These are phyloP conservation scores for Muscicapa adusta DNA, from an alignment of 2,113 vertebrate species.

Conservation along the genomic window DNA sequence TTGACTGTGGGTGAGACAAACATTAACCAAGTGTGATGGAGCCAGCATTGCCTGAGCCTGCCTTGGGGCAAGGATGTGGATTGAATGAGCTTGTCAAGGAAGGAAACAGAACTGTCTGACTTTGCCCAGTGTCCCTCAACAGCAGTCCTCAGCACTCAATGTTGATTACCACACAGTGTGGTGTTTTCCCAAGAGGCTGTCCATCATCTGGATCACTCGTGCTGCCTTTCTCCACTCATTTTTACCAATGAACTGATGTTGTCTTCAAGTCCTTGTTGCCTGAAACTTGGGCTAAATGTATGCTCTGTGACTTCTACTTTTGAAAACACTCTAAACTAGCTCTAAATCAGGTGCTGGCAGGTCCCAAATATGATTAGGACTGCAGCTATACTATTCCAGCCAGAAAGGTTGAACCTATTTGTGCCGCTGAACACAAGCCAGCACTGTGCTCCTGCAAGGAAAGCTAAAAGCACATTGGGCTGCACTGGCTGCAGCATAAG, in stretches of 20 bases:
- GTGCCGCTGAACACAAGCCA: background rate
- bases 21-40: background rate
- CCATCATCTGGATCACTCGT: accelerated
- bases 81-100: background rate
- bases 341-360: background rate
- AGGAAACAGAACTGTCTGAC: background rate
- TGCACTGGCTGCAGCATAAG: background rate
- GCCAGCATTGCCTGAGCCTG: accelerated
- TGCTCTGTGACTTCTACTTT: background rate
- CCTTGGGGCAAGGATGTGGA: background rate
- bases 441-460: background rate
- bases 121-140: background rate
- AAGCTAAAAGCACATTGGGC: background rate
- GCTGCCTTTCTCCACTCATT: background rate
- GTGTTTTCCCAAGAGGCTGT: background rate
- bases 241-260: background rate
- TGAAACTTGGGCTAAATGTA: background rate
- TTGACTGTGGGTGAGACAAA: background rate
- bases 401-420: background rate
- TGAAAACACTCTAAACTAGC: background rate
- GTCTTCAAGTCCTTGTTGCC: background rate
- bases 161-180: background rate
- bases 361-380: background rate
- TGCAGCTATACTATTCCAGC: background rate
- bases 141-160: background rate